phyloP scores from a whole-genome alignment of 1,140 invertebrate species.

The Drosophila pallidifrons region DNA sequence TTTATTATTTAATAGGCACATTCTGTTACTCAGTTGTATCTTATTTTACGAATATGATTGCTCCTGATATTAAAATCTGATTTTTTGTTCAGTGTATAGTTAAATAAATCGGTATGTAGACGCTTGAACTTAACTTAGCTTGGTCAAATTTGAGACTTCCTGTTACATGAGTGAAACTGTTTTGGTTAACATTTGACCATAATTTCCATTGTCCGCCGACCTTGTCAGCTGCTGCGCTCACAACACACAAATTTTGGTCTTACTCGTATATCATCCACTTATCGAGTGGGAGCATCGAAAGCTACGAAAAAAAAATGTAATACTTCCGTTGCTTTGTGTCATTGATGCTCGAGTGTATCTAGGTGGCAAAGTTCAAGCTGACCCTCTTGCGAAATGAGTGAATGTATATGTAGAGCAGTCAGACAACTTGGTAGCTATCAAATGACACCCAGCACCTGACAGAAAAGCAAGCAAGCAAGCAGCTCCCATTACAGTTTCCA shows the following conservation, averaged over 20 bases:
- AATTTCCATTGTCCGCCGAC: slow-evolving; percentile 37
- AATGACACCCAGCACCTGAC: slow-evolving; percentile 18
- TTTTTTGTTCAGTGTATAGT: neutral
- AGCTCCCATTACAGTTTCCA: slow-evolving; percentile 30
- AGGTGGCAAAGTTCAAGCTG: slow-evolving; percentile 33
- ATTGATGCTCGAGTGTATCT: slow-evolving; percentile 4
- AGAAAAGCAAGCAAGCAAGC: slow-evolving; percentile 3
- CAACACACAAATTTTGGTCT: neutral
- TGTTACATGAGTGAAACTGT: slow-evolving; percentile 20
- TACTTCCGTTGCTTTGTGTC: slow-evolving; percentile 57
- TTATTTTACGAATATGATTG: too few species aligned
- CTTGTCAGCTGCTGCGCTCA: slow-evolving; percentile 28
- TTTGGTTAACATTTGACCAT: slow-evolving; percentile 32
- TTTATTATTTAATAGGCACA: too few species aligned
- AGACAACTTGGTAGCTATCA: slow-evolving; percentile 31
- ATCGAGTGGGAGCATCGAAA: slow-evolving; percentile 53
- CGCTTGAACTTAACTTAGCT: neutral
- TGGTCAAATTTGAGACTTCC: slow-evolving; percentile 42
- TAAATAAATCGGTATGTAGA: slow-evolving; percentile 19
- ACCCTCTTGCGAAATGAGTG: slow-evolving; percentile 12
- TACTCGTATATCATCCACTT: slow-evolving; percentile 50
- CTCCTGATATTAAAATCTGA: too few species aligned
- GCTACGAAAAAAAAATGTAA: slow-evolving; percentile 39
- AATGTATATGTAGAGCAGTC: slow-evolving; percentile 9
- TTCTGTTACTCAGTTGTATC: too few species aligned